Percentiles rank a stretch among this genome's conserved stretches.
These are phyloP conservation scores for Leptodactylus fallax DNA, from an alignment of 2,797 vertebrate species.

Conservation along the genomic window DNA sequence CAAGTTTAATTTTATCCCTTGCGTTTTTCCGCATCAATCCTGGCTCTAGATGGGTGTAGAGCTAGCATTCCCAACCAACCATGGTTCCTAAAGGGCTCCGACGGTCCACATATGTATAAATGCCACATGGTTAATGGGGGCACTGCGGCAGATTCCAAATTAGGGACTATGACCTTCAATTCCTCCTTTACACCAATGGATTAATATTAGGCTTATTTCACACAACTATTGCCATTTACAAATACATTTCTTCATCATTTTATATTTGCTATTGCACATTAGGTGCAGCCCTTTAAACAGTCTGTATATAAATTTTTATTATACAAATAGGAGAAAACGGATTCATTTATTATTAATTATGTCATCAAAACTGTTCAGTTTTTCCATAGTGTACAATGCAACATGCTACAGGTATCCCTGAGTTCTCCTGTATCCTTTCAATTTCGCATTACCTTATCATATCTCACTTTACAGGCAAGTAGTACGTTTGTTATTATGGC, in stretches of 20 bases:
- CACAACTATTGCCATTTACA: not conserved
- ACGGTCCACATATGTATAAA: not conserved
- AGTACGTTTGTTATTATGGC: slow-evolving; percentile 21
- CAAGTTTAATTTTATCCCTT: no score
- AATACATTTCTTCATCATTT: no score
- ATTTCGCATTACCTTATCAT: not conserved
- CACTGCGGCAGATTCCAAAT: not conserved
- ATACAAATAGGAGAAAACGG: not conserved
- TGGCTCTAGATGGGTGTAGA: no score
- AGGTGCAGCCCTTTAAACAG: no score
- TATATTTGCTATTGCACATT: not conserved
- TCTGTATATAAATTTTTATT: no score
- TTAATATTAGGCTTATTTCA: not conserved
- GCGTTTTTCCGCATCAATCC: no score
- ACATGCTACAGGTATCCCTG: not conserved
- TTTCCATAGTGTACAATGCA: not conserved
- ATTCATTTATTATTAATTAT: not conserved
- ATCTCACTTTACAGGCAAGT: slow-evolving; percentile 20
- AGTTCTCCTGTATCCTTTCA: not conserved
- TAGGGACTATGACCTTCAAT: not conserved
- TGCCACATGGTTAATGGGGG: not conserved
- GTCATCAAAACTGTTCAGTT: not conserved
- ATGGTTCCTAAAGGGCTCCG: no score
- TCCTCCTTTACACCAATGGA: not conserved
- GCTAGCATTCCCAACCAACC: no score